These are phyloP conservation scores for Helarctos malayanus DNA, from an alignment of 2,797 vertebrate genomes.

Conservation along the genomic window DNA sequence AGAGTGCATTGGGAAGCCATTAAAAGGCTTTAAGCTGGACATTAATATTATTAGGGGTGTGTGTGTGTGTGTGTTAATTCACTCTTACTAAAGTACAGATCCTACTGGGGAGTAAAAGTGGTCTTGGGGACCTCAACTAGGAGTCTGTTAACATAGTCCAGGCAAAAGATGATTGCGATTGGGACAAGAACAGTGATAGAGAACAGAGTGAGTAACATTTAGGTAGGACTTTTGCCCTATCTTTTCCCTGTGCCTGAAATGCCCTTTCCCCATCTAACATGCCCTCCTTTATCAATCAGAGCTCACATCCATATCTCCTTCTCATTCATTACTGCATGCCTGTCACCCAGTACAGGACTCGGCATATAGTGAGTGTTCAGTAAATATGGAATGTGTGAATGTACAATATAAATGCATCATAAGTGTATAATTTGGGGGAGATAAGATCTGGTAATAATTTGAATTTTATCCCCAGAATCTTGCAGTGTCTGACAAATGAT, in stretches of 20 bases:
- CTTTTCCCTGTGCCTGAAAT: not conserved
- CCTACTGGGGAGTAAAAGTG: not conserved
- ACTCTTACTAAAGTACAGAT: not conserved
- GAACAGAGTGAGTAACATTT: not conserved
- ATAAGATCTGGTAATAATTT: not conserved
- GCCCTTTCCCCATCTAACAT: not conserved
- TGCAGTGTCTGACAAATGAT: not conserved
- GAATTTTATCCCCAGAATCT: not conserved
- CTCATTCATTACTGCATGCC: not conserved
- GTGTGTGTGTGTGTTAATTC: not conserved
- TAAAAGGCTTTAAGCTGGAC: not conserved
- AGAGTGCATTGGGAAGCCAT: not conserved
- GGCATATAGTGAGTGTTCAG: not conserved
- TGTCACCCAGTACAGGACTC: not conserved
- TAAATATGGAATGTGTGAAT: not conserved
- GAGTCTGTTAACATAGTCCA: not conserved
- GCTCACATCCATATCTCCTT: not conserved
- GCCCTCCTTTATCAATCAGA: not conserved
- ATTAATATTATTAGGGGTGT: not conserved
- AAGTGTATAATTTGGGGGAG: not conserved
- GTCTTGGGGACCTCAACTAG: not conserved
- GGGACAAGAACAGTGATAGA: not conserved
- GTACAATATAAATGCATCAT: not conserved
- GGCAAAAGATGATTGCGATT: not conserved
- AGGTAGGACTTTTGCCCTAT: not conserved